These are phyloP conservation scores for Anthophora plumipes DNA, from an alignment of 2,888 invertebrate species.

Conservation along the genomic window DNA sequence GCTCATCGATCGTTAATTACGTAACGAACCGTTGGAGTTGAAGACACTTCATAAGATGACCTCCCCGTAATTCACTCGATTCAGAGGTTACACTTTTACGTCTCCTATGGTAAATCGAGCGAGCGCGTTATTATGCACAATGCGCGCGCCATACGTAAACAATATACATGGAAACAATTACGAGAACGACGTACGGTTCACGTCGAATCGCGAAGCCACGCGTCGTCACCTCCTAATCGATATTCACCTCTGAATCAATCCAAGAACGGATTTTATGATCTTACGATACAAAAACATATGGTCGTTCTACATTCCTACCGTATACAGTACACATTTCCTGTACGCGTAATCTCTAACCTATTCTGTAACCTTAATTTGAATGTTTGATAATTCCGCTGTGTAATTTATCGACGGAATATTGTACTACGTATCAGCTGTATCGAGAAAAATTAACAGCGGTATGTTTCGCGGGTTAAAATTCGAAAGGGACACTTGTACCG, in stretches of 20 bases:
- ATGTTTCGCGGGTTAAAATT: neutral
- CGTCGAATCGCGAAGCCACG: conserved; percentile 27
- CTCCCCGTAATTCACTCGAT: conserved; percentile 24
- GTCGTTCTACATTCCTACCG: neutral
- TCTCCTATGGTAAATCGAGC: conserved; percentile 14
- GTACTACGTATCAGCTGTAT: neutral
- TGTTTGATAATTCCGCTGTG: too few relatives aligned
- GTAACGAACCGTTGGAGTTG: neutral
- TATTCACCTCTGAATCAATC: conserved; percentile 26
- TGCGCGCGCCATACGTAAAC: conserved; percentile 1
- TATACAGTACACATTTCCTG: too few relatives aligned
- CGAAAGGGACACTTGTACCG: neutral
- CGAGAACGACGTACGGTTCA: conserved; percentile 3
- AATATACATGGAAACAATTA: conserved; percentile 50
- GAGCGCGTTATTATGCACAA: conserved; percentile 24
- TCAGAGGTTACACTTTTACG: conserved; percentile 17
- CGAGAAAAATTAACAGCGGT: conserved; percentile 8
- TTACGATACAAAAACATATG: neutral
- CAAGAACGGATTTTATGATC: neutral
- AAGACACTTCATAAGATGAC: conserved; percentile 16
- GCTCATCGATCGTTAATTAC: conserved; percentile 43
- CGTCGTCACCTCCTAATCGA: conserved; percentile 25
- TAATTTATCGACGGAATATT: too few relatives aligned
- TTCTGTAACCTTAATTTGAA: too few relatives aligned
- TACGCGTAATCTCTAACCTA: too few relatives aligned